Conservation (phyloP, 2,888 invertebrate species). For the Panzeria rudis region DNA sequence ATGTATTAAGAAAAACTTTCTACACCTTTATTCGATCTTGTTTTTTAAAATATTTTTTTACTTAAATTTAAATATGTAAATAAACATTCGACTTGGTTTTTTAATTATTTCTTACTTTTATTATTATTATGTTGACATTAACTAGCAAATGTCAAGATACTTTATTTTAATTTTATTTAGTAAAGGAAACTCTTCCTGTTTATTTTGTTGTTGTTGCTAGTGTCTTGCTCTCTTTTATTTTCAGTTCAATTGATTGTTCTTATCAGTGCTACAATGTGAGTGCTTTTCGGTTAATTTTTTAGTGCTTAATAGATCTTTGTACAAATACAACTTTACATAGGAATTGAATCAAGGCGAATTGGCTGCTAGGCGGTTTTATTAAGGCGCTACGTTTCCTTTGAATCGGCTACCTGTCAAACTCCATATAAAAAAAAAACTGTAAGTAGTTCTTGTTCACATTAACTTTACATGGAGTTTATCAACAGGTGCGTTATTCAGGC, state of each 20-base stretch:
- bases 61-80: background rate
- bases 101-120: conserved; percentile 15
- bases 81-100: conserved; percentile 5
- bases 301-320: too few species aligned
- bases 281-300: background rate
- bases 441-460: too few species aligned
- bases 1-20: background rate
- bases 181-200: conserved; percentile 71
- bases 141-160: conserved; percentile 73
- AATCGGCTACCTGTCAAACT: too few species aligned
- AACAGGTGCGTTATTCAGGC: too few species aligned
- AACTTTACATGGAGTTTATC: too few species aligned
- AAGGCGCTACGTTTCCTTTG: too few species aligned
- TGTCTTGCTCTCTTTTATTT: conserved; percentile 47
- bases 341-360: too few species aligned
- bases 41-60: conserved; percentile 46
- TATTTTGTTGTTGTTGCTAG: background rate
- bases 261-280: background rate
- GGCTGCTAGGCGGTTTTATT: too few species aligned
- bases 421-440: too few species aligned
- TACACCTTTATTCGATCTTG: conserved; percentile 65
- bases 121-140: conserved; percentile 62
- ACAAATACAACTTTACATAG: background rate
- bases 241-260: conserved; percentile 37
- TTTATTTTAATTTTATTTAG: conserved; percentile 64